Evolutionary conservation across 2,113 vertebrate genomes (phyloP), one percentile per base, ranked within the genome.

Genomic region (Arvicanthis niloticus): DNA sequence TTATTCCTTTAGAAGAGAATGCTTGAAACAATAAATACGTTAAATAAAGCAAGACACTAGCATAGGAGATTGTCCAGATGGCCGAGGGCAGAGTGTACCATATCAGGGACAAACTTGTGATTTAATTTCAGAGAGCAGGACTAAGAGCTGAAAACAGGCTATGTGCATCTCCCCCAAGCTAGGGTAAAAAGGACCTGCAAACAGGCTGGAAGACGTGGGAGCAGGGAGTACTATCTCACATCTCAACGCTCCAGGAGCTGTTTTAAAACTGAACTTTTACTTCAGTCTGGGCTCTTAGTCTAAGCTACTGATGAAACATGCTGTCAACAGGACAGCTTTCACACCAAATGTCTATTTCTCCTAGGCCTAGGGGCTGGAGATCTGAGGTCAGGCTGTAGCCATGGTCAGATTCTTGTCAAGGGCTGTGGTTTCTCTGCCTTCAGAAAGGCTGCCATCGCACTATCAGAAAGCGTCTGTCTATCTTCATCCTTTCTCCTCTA

Each of bases 261-360:
- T 58, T 89, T 94, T 88, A 88, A 96, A 91, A 93, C n/a, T 70
- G 42, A 21, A 88, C 12, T 13, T 95, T 91, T 75, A 72, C 67
- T 93, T 34, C 77, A 37, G 45, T 75, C 40, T 90, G 65, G 15
- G 37, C 21, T 45, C 70, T 78, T 60, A 67, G 29, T 60, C 77
- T 26, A 51, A 45, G 8, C 29, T n/a, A 67, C 16, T 24, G 31
- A 37, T 62, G 45, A 34, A 70, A 77, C 89, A 87, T 51, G 53
- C 13, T 21, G 21, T 21, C 78, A 11, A 51, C 17, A 24, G 60
- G 19, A 42, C 40, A 56, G 2, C 51, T 42, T 84, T 77, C 42
- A 77, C 8, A 58, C 26, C 16, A 68, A 45, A 68, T n/a, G 21
- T 24, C 62, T 42, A 72, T 87, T 70, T 87, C 53, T 87, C 45